A percentile compares a stretch with the other conserved stretches of the same genome.
These are phyloP conservation scores for Himalopsyche japonica DNA, from an alignment of 2,888 invertebrate species.

Conservation along the genomic window DNA sequence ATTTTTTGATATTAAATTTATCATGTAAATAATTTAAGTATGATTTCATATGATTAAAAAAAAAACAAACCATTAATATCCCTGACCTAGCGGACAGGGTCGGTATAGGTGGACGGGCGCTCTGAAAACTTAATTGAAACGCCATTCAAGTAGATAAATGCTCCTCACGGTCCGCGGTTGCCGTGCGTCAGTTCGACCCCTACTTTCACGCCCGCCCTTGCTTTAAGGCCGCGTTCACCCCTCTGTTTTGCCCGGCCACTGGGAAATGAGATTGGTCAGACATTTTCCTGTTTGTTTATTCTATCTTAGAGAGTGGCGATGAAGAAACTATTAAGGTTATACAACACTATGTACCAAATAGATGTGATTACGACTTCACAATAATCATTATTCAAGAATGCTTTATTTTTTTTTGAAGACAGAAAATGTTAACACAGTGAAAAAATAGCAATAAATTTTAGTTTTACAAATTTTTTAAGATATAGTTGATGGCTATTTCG, in stretches of 20 bases:
- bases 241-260: not conserved
- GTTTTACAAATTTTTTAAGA: too few species aligned
- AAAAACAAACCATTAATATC: not conserved
- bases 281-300: not conserved
- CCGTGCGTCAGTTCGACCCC: conserved; percentile 14
- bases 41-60: too few species aligned
- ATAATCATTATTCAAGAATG: too few species aligned
- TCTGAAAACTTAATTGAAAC: conserved; percentile 50
- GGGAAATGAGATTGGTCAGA: not conserved
- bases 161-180: conserved; percentile 42
- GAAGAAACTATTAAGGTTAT: not conserved
- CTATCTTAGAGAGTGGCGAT: not conserved
- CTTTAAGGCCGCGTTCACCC: not conserved
- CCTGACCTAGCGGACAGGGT: not conserved
- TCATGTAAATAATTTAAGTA: too few species aligned
- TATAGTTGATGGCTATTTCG: too few species aligned
- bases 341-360: not conserved
- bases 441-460: too few species aligned
- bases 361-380: too few species aligned
- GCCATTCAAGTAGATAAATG: conserved; percentile 53
- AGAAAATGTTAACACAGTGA: too few species aligned
- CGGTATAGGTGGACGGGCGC: conserved; percentile 5
- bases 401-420: too few species aligned
- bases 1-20: too few species aligned
- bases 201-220: not conserved